Evolutionary conservation across 2,113 vertebrate genomes (phyloP), one percentile per base, ranked within the genome.

Genomic region (Coptodon rendalli): DNA sequence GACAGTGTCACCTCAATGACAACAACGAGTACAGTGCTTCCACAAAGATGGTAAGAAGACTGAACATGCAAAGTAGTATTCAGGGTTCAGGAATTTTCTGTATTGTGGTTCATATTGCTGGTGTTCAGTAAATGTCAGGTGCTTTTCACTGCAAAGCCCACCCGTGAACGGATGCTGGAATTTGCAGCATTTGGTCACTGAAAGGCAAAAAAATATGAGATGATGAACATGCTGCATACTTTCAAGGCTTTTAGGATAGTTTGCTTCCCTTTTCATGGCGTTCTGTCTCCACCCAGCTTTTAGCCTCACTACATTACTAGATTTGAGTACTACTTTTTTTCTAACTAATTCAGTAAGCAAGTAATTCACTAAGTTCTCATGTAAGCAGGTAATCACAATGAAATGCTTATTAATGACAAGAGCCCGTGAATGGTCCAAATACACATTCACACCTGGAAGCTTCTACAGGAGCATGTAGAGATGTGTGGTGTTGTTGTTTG

Each of bases 11-110:
- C 96, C 96, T 99, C 22, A 96, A 98, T 0, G 97, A 97, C 36
- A 95, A 95, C 85, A 98, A 97, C 0, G 98, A 99, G 95, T 99
- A 99, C 93, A 98, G 97, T 0, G 97, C 97, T 0, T 98, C 98
- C 87, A 97, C 96, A 40, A 95, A 96, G 92, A 97, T 99, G 99
- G 99, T 99, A 89, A 97, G 97, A 8, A 14, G 50, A 83, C 31
- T 57, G 3, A 31, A 9, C 38, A 11, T 11, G 10, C n/a, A 50
- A 78, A 31, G 43, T 48, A 50, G 16, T 31, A 7, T 50, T 78
- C 16, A 3, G 6, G 24, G 43, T 78, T 50, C 57, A 61, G 14
- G 66, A 6, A 9, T 50, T 17, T 16, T 45, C 17, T 66, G 59
- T 36, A 19, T 9, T 40, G 12, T 71, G n/a, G 36, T 71, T 68